Base-by-base conservation (phyloP, 2,113 vertebrate species). In the Coturnix japonica region DNA sequence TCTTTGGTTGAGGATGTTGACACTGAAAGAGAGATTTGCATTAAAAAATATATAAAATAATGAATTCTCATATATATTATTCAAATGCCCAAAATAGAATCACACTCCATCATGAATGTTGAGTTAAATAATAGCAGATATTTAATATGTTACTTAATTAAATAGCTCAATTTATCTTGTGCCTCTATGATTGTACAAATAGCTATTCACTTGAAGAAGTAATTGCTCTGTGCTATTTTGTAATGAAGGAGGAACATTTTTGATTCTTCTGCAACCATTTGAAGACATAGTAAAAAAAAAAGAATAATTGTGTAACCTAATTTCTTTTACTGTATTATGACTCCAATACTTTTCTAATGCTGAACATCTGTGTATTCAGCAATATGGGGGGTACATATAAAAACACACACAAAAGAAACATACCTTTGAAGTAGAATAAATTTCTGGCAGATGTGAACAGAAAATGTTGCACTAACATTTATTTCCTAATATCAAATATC, bases 1-100 rank as follows among this genome's bases (percentile, higher is more conserved):
- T 95, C 91, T 81, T 85, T 82, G 81, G 74, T 71, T 72, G 79
- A 67, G 39, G 66, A 84, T 80, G 25, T 69, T 65, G 76, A 51
- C 54, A 61, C n/a, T 28, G 78, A 64, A 91, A 85, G 60, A 70
- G n/a, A 70, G 37, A 73, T 60, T 85, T 73, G 11, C 60, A 67
- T 41, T 73, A 44, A 80, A 86, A 39, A 76, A 64, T 22, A 70
- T 85, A 56, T 35, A 44, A 72, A 94, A 85, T 56, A 89, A 43
- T 3, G 4, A 37, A 41, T 39, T 47, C 69, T 75, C 64, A 56
- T 59, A 37, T 16, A 7, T 74, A 91, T 87, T 71, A 70, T 70
- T 91, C 39, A 84, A 96, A 88, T 60, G 18, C 9, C 65, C 37
- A 76, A 67, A 81, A 71, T 19, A 64, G 13, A 78, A 21, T 64